phyloP scores from a whole-genome alignment of 2,113 vertebrate species.

The Campylomormyrus tamandua region DNA sequence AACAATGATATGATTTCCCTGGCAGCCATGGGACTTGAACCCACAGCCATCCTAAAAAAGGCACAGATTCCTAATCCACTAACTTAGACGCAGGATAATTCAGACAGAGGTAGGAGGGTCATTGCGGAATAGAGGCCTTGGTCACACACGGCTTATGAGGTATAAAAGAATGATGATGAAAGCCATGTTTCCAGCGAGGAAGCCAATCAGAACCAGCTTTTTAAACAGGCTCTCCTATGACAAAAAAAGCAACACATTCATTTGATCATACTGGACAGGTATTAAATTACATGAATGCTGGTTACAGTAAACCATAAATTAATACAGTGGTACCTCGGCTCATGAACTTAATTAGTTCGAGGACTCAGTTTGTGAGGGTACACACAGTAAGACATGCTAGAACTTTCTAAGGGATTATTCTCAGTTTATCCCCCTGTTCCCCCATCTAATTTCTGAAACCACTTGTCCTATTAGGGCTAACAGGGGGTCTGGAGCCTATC shows the following conservation, averaged over 20 bases:
- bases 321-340: neutral
- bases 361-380: neutral
- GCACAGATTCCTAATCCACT: neutral
- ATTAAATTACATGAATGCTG: neutral
- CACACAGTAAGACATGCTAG: neutral
- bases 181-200: constrained; percentile 61
- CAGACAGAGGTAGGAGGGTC: neutral
- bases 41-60: neutral
- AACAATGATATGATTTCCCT: neutral
- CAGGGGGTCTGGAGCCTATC: neutral
- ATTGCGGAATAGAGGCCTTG: neutral
- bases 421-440: neutral
- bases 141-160: constrained; percentile 53
- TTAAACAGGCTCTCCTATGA: constrained; percentile 65
- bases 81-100: neutral
- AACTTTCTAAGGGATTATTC: neutral
- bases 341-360: no score
- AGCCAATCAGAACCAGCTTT: constrained; percentile 57
- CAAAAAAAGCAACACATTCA: constrained; percentile 31
- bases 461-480: no score
- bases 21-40: neutral
- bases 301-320: neutral
- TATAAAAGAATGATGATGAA: constrained; percentile 62
- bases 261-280: neutral
- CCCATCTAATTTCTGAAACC: neutral